Evolutionary conservation across 2,888 invertebrate genomes (phyloP), one percentile per base, ranked within the genome.

Genomic region (Synergus umbraculus): DNA sequence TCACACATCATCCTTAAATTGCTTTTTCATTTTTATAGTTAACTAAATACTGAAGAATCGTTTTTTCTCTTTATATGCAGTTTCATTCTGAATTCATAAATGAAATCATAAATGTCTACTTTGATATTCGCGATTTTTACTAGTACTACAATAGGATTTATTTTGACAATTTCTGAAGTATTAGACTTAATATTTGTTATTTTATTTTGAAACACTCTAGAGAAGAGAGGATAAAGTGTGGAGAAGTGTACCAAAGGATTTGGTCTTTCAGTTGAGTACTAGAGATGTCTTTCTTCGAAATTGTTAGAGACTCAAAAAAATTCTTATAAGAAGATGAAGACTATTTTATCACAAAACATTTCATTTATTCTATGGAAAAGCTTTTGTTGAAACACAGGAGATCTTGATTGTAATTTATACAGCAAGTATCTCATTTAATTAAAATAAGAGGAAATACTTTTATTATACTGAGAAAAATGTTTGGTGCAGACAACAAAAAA

Each of bases 201-300:
- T 73, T 73, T 54, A 73, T 54, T 73, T 54, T 49, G 49, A 54
- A 54, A 54, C n/a, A 54, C 22, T 60, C 22, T 2, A 46, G 46
- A 13, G 4, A 18, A 41, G 41, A 54, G 73, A 54, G 54, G 54
- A 73, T 73, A 73, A 54, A 54, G 29, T 49, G 49, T 49, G 29
- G n/a, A 73, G 49, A 41, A 73, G 67, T 73, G 49, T 49, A 73
- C 49, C 15, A 13, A 49, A 37, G 49, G 73, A 73, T 73, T 73
- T 73, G 49, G 54, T 73, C 73, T 73, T 54, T 73, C n/a, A 54
- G 37, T 15, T 29, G 49, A 37, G 54, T 37, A 18, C 69, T 46
- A 29, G 69, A 69, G 69, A 69, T 49, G 69, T 69, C 37, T 73
- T 49, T 49, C 43, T 54, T 37, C 7, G 29, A 54, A 73, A 73